Evolutionary conservation across 1,140 invertebrate genomes (phyloP), one percentile per base, ranked within the genome.

Genomic region (Drosophila kurseongensis): DNA sequence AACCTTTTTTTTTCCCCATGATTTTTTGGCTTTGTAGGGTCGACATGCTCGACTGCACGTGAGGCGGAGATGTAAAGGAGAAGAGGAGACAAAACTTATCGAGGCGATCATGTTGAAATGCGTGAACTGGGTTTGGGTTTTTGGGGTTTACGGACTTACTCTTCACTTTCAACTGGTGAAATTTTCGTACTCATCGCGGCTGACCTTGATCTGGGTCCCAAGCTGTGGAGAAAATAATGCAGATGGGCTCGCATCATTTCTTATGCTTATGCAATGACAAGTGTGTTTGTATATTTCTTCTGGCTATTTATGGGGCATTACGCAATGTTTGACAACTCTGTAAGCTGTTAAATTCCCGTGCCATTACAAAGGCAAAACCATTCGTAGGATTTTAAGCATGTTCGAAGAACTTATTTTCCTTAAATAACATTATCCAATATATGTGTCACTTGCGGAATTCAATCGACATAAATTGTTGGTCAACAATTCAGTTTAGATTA

Each of bases 391-490:
- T 48, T 29, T 1, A 9, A 8, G 6, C 1, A 10, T 8, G 35
- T 14, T 16, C 14, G 14, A 8, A 36, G 55, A 60, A 36, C 40
- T 38, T 51, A 6, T 40, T 40, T 8, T 8, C 9, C 0, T 5
- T 12, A 35, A 38, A 8, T 32, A 14, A 7, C 5, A 29, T 54
- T 36, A 4, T 40, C 35, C 66, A 58, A 62, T 51, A 61, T 55
- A 48, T 71, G 60, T 80, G 83, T 74, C 79, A 83, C 79, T 75
- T 78, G 42, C 52, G 50, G 65, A 65, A 72, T 67, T 66, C 47
- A 57, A 47, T 85, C 75, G 18, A 80, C 72, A 78, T 84, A 56
- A 78, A 66, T 78, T 80, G 73, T 89, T 80, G 73, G 62, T 63
- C 81, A 80, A 67, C 76, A 71, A 71, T 71, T 73, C 59, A 32